A percentile compares a stretch with the other conserved stretches of the same genome.
Conservation (phyloP, 2,113 vertebrate genomes). For the Nesoenas mayeri region DNA sequence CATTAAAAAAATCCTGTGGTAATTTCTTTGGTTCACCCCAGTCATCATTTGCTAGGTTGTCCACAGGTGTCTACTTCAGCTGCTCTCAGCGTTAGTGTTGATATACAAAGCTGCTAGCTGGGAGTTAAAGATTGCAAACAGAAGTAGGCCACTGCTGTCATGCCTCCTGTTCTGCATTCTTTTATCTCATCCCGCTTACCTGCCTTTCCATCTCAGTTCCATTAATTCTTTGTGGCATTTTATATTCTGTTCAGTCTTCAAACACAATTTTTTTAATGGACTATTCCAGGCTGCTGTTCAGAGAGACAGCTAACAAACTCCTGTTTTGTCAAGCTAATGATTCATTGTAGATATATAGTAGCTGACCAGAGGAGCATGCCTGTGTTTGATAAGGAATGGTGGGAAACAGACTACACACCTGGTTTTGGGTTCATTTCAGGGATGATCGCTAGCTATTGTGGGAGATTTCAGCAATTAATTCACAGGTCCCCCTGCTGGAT, state of each 20-base stretch:
- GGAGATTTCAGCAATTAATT: not conserved
- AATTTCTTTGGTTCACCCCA: not conserved
- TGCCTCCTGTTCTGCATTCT: not conserved
- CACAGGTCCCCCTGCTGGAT: not conserved
- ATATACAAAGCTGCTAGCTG: not conserved
- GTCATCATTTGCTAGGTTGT: not conserved
- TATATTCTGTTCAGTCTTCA: not conserved
- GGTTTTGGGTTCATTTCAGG: not conserved
- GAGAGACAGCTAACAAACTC: not conserved
- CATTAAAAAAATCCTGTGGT: not conserved
- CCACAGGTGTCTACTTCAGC: not conserved
- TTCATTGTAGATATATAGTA: not conserved
- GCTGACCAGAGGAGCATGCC: not conserved
- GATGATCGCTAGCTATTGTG: not conserved
- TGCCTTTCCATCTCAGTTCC: not conserved
- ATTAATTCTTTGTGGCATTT: not conserved
- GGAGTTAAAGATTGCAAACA: not conserved
- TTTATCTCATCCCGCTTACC: not conserved
- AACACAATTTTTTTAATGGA: not conserved
- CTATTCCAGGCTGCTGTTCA: not conserved
- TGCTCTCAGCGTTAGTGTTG: not conserved
- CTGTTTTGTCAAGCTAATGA: not conserved
- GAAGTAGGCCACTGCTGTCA: not conserved
- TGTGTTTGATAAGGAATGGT: not conserved
- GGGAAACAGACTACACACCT: not conserved